Conservation (phyloP, 2,797 vertebrate species). For the Lagocephalus sceleratus region DNA sequence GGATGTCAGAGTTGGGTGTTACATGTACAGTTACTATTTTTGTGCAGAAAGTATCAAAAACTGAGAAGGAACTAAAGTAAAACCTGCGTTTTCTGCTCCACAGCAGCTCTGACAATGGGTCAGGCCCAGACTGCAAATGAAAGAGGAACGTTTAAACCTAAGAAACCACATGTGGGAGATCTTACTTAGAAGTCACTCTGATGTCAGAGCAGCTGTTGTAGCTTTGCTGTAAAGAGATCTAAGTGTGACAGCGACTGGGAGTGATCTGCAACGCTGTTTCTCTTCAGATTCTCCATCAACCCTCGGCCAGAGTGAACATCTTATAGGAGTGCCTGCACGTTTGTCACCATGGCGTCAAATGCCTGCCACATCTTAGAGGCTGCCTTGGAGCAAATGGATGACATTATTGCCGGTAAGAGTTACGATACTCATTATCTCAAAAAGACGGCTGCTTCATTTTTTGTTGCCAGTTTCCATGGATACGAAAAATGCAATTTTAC, state of each 20-base stretch:
- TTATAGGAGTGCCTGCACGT: constrained; percentile 13
- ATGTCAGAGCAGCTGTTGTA: constrained; percentile 52
- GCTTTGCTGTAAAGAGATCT: constrained; percentile 36
- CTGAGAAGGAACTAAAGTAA: constrained; percentile 26
- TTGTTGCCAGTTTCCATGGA: constrained; percentile 40
- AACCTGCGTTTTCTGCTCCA: constrained; percentile 25
- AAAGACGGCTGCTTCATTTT: constrained; percentile 22
- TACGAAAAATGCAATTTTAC: constrained; percentile 10
- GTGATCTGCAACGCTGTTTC: constrained; percentile 17
- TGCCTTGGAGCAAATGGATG: constrained; percentile 90
- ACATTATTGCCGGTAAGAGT: constrained; percentile 87
- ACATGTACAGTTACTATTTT: too few relatives aligned
- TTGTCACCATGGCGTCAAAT: constrained; percentile 80
- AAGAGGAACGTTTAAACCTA: constrained; percentile 65
- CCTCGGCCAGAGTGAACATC: constrained; percentile 27
- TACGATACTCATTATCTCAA: constrained; percentile 43
- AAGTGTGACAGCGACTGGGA: constrained; percentile 36
- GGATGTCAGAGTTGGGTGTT: too few relatives aligned
- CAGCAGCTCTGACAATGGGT: constrained; percentile 45
- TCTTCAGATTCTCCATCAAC: constrained; percentile 11
- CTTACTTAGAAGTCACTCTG: constrained; percentile 49
- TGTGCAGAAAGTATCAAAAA: constrained; percentile 1
- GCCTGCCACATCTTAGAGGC: constrained; percentile 86
- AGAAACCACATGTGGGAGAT: constrained; percentile 62
- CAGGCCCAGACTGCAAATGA: constrained; percentile 61